Base-by-base conservation (phyloP, 1,140 invertebrate genomes). In the Diachasma alloeum region DNA sequence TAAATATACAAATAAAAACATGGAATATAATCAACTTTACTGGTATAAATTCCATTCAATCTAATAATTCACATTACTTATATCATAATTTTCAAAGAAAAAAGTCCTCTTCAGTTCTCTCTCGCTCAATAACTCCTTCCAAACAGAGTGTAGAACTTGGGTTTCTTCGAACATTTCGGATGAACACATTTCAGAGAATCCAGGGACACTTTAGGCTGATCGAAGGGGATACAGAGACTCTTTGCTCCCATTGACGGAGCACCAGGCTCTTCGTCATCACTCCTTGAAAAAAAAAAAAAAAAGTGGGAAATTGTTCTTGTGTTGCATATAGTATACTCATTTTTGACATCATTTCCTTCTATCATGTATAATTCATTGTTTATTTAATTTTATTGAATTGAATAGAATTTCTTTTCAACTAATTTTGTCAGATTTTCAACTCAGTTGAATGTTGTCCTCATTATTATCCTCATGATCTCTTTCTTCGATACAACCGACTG, bases 181-280 rank as follows among this genome's bases (percentile, higher is more conserved):
- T 97, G 92, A 78, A 99, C 95, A 87, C 98, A 99, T 81, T 94
- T 94, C 66, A 95, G 91, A 15, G 90, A 88, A 44, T 96, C 90
- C 13, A 85, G 73, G 6, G 91, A 87, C 1, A 95, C 93, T 72
- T 90, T 82, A 10, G 94, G 94, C 85, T 99, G 98, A 26, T 97
- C 91, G 85, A 99, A 96, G 11, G 99, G 98, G 83, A 99, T 98
- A 87, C 98, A 99, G 0, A 99, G 91, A 24, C 96, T 95, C 89
- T 99, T 99, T 5, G 98, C 99, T 42, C 99, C 99, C 98, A 99
- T 99, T 0, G 97, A 93, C 22, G 98, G 96, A 48, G 95, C 93
- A 53, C 94, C 94, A 79, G 93, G 90, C 82, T 97, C 96, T 17
- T 92, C 91, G 3, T 91, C 91, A 37, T 90, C 91, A 77, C 91